Conservation (phyloP, 2,888 invertebrate species). For the Amphimallon solstitiale region DNA sequence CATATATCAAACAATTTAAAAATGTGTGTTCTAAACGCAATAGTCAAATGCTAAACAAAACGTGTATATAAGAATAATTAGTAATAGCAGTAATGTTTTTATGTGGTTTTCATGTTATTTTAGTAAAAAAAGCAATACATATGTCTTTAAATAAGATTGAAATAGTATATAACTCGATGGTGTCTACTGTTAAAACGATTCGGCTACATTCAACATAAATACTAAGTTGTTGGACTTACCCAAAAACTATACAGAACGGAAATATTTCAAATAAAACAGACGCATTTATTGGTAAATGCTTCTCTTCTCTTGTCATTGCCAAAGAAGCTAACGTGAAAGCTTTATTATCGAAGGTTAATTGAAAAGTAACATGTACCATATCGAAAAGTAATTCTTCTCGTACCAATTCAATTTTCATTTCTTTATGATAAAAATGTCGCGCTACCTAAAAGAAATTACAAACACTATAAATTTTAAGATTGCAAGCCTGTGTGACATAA, state of each 20-base stretch:
- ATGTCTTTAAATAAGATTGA: no score
- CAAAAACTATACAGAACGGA: constrained; percentile 97
- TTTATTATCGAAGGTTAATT: constrained; percentile 93
- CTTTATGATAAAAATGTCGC: constrained; percentile 93
- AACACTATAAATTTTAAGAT: constrained; percentile 5
- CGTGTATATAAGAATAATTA: no score
- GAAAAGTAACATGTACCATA: constrained; percentile 93
- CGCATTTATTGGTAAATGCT: constrained; percentile 88
- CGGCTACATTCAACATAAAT: no score
- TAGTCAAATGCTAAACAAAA: no score
- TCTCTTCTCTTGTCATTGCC: constrained; percentile 88
- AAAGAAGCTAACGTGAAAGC: constrained; percentile 86
- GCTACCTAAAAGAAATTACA: constrained; percentile 73
- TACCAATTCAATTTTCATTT: constrained; percentile 90
- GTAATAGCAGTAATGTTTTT: not conserved
- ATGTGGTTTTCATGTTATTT: no score
- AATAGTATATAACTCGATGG: no score
- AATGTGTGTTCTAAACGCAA: no score
- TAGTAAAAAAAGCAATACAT: no score
- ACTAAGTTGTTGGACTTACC: constrained; percentile 72
- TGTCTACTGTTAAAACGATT: no score
- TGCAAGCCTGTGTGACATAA: no score
- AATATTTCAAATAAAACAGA: constrained; percentile 95
- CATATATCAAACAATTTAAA: no score
- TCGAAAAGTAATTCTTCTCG: constrained; percentile 88